Base-by-base conservation (phyloP, 1,140 invertebrate genomes). In the Drosophila pallidifrons region DNA sequence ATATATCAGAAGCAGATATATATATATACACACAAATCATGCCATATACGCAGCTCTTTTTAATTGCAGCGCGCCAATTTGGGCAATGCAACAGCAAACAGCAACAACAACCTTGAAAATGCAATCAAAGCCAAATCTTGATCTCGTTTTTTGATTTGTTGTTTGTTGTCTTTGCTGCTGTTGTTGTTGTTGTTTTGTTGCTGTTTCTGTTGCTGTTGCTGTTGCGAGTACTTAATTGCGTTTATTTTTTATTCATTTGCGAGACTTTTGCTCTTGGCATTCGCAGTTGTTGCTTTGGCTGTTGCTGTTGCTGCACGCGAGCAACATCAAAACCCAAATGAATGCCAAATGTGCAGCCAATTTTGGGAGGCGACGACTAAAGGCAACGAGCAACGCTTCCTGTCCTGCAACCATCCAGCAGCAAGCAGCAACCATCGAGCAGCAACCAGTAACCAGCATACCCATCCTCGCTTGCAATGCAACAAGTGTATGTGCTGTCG, bases 51-150 rank as follows among this genome's bases (percentile, higher is more conserved):
- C 54, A 66, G 69, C 55, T 35, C 58, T 69, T 79, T 88, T 87
- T 87, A 87, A 87, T 87, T 87, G 83, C 83, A 89, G 65, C 45
- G 65, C 80, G 54, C 83, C 83, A 80, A 83, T 75, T 83, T 88
- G 77, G 83, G 83, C 83, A 87, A 88, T 80, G 83, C 82, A 85
- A 65, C 71, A 5, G 28, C 30, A 32, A 32, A 38, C 35, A 38
- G 41, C 75, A 77, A 79, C 75, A 83, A 88, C 83, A 87, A 87
- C 83, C 83, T 87, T 87, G 82, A 87, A 88, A 87, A 82, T 85
- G 82, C 82, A 80, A 88, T 88, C 85, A 76, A 76, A 76, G 74
- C 68, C 68, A 87, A 87, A 87, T 88, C 83, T 87, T 88, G 83
- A 87, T 87, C 83, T 87, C 83, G 83, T 83, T 87, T 87, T 87